phyloP scores from a whole-genome alignment of 2,888 invertebrate genomes.

The Heliconius aoede region DNA sequence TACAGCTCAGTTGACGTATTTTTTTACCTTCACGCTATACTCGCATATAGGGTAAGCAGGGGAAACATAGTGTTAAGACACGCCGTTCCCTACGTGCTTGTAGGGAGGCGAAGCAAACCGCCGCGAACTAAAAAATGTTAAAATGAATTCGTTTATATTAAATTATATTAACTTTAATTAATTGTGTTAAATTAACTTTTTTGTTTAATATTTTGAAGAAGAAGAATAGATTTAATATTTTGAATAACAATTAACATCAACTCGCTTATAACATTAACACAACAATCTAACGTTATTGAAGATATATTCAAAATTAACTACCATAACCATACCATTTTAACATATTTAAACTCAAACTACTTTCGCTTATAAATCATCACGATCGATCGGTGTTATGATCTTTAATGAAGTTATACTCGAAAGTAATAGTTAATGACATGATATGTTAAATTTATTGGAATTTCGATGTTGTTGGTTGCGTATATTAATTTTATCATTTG shows the following conservation, averaged over 20 bases:
- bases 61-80: background rate
- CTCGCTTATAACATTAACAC: background rate
- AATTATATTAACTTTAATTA: too few species aligned
- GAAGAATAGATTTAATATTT: background rate
- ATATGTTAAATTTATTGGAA: conserved; percentile 37
- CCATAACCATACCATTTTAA: too few species aligned
- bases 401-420: conserved; percentile 32
- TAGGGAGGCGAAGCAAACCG: too few species aligned
- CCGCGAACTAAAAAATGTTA: conserved; percentile 7
- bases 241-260: background rate
- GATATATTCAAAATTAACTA: conserved; percentile 16
- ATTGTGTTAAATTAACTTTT: too few species aligned
- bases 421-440: conserved; percentile 51
- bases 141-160: conserved; percentile 13
- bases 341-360: conserved; percentile 30
- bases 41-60: background rate
- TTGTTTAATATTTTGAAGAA: too few species aligned
- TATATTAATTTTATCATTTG: conserved; percentile 47
- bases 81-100: too few species aligned
- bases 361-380: conserved; percentile 42
- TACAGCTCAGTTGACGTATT: conserved; percentile 12
- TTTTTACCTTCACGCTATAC: background rate
- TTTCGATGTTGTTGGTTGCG: conserved; percentile 23
- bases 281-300: background rate
- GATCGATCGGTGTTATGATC: conserved; percentile 11